These are phyloP conservation scores for Hirtodrosophila confusa DNA, from an alignment of 2,888 invertebrate genomes.

Conservation along the genomic window DNA sequence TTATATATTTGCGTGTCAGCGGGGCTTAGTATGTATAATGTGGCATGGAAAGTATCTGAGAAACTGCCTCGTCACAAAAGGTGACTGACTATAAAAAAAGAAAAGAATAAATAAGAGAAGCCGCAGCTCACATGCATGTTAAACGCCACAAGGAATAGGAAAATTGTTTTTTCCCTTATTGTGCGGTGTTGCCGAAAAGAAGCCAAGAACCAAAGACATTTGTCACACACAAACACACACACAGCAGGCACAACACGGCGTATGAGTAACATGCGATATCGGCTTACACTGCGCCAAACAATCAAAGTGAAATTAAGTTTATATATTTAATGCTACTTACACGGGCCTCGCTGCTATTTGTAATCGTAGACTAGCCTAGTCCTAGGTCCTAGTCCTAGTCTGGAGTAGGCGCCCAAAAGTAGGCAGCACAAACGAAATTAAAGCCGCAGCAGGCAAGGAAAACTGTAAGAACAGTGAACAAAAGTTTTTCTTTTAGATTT, in stretches of 20 bases:
- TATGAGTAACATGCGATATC: constrained; percentile 80
- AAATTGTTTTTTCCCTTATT: constrained; percentile 54
- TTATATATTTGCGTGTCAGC: constrained; percentile 78
- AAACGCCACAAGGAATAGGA: constrained; percentile 37
- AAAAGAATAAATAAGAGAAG: constrained; percentile 29
- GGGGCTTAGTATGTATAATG: constrained; percentile 46
- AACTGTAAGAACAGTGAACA: constrained; percentile 54
- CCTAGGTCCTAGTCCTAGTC: constrained; percentile 1
- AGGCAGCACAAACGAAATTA: constrained; percentile 66
- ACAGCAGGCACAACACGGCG: constrained; percentile 61
- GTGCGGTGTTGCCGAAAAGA: constrained; percentile 34
- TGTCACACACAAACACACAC: constrained; percentile 32
- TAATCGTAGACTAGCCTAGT: constrained; percentile 18
- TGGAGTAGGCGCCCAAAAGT: constrained; percentile 26
- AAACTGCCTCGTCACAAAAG: constrained; percentile 56
- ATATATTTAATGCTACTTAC: constrained; percentile 75
- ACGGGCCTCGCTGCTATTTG: constrained; percentile 16
- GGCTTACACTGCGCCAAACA: constrained; percentile 79
- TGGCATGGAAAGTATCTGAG: constrained; percentile 46
- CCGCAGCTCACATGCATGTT: constrained; percentile 58
- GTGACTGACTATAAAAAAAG: constrained; percentile 52
- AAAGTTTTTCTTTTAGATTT: constrained; percentile 80
- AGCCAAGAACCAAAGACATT: constrained; percentile 63
- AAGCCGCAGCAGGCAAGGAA: constrained; percentile 46
- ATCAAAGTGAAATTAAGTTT: constrained; percentile 79